These are phyloP conservation scores for Suricata suricatta DNA, from an alignment of 2,113 vertebrate species.

Conservation along the genomic window DNA sequence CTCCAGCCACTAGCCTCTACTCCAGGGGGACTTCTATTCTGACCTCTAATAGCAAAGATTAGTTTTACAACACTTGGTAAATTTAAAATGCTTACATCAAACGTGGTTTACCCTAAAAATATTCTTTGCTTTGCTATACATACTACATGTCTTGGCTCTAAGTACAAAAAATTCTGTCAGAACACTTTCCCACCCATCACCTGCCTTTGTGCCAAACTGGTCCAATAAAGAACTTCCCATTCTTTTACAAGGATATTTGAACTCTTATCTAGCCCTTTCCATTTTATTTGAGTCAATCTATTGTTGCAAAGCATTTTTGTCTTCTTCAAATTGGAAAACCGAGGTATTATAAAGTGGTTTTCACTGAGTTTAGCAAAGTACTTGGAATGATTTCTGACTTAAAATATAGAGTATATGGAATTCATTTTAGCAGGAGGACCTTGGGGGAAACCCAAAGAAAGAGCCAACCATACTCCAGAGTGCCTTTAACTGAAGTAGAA, in stretches of 20 bases:
- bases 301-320: background rate
- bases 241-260: background rate
- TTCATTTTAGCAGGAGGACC: conserved; percentile 20
- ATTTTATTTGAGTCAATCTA: background rate
- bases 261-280: background rate
- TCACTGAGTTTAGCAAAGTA: background rate
- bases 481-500: background rate
- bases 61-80: background rate
- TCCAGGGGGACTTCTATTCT: background rate
- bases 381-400: conserved; percentile 18
- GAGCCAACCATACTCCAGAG: background rate
- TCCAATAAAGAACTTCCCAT: background rate
- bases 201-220: background rate
- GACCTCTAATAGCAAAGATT: background rate
- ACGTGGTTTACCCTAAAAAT: background rate
- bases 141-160: background rate
- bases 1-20: background rate
- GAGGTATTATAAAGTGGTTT: conserved; percentile 4
- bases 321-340: background rate
- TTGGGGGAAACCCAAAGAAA: background rate
- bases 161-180: background rate
- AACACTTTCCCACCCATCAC: background rate
- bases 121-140: background rate
- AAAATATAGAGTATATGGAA: background rate
- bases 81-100: background rate